Percentiles rank a stretch among this genome's conserved stretches.
phyloP scores from a whole-genome alignment of 2,113 vertebrate species.

The Sceloporus tristichus region DNA sequence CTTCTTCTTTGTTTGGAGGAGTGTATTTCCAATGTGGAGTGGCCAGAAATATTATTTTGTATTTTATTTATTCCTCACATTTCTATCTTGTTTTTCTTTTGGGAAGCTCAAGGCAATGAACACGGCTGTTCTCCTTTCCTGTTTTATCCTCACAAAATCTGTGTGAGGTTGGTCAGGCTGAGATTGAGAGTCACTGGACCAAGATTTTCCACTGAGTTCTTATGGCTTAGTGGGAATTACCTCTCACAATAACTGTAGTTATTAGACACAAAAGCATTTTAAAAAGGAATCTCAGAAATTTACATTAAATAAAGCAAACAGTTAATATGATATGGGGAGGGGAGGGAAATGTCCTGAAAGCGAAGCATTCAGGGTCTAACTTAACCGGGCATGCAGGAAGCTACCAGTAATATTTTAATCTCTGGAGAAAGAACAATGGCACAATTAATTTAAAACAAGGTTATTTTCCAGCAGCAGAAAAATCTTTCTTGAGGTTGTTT shows the following conservation, averaged over 20 bases:
- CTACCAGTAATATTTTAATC: neutral
- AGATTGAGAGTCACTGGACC: too few species aligned
- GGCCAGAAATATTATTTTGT: too few species aligned
- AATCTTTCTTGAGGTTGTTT: neutral
- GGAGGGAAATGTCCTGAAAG: neutral
- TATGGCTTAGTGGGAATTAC: too few species aligned
- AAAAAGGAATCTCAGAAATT: neutral
- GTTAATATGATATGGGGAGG: too few species aligned
- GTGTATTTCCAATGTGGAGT: neutral
- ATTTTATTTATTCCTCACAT: too few species aligned
- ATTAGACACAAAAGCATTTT: neutral
- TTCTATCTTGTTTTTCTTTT: too few species aligned
- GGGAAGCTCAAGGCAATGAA: too few species aligned
- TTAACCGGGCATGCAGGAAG: neutral
- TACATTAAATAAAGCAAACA: neutral
- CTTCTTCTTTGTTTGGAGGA: neutral
- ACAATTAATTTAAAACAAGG: slow-evolving; percentile 4
- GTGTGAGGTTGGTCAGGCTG: too few species aligned
- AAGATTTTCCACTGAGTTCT: too few species aligned
- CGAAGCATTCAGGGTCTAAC: neutral
- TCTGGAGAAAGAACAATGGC: neutral
- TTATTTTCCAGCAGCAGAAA: neutral
- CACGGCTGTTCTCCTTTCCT: too few species aligned
- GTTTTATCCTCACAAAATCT: too few species aligned
- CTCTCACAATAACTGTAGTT: neutral